Base-by-base conservation (phyloP, 2,113 vertebrate genomes). In the Oreotrochilus melanogaster region DNA sequence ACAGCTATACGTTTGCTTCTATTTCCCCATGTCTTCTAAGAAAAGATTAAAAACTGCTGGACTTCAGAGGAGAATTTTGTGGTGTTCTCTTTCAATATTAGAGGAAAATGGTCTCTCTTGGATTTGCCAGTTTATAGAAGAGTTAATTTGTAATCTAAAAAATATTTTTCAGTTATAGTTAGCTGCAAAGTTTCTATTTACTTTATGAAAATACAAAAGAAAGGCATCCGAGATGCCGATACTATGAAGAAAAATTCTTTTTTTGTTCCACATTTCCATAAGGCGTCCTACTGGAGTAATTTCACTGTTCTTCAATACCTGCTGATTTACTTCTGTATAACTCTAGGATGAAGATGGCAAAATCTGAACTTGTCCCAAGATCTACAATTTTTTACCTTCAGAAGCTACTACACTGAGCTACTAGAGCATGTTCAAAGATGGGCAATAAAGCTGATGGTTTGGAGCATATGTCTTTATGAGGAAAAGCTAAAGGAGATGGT, bases 191-290 rank as follows among this genome's bases (percentile, higher is more conserved):
- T 2, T 79, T 82, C 14, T 37, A 50, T 45, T 75, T 65, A 21
- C 18, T 5, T 50, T 75, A 15, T 5, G 5, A 72, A 86, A 83
- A 48, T 30, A 2, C 8, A 73, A 64, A 70, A 21, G 0, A 31
- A 50, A 54, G 1, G 0, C 60, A 7, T 23, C 10, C 79, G 17
- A 86, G 4, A 51, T 14, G 58, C 2, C 3, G 66, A 14, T 28
- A 61, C 17, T 53, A 25, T 35, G 33, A 45, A 5, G 8, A 53
- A 56, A 62, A 69, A 16, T 23, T 0, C 50, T 0, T 4, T 28
- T 43, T 64, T 54, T 67, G 2, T 3, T 73, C 30, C 48, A 33
- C 4, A 12, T 65, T 91, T 80, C 9, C 7, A 7, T 39, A 48
- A 27, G 12, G 2, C 70, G 9, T 39, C 3, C 1, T 50, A 25